Evolutionary conservation across 1,140 invertebrate species (phyloP), one percentile per base, ranked within the genome.

Genomic region (Olivierus martensii): DNA sequence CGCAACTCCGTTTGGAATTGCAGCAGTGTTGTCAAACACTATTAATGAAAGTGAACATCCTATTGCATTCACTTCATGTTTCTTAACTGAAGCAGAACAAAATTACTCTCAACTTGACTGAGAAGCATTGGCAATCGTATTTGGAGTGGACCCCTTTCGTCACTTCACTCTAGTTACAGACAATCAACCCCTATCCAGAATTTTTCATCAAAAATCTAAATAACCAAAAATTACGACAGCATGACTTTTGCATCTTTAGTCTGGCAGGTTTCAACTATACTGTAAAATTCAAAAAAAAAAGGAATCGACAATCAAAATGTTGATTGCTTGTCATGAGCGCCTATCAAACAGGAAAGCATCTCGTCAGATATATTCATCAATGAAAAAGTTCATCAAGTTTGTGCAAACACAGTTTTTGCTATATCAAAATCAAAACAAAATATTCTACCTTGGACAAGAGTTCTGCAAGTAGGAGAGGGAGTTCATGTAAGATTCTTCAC

Each of bases 111-210:
- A 72, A 53, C 69, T 75, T 22, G 72, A 79, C 35, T 73, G 69
- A 58, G 75, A 80, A 65, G 71, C 69, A 7, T 57, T 74, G n/a
- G 67, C 69, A 2, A 68, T 78, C 11, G 53, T 76, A 1, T 77
- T 65, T 61, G 70, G 67, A 4, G 65, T 78, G 5, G 67, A 68
- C 51, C 72, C 71, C 60, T 78, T 77, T 61, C 59, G 12, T 37
- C 42, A 34, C 11, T 44, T 45, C 28, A 19, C 21, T 36, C 18
- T 52, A 0, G 2, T 28, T 10, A 52, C 22, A 17, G 34, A 52
- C 17, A 18, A 53, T 12, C 18, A 53, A 17, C 12, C 45, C 1
- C 11, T 41, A 46, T n/a, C 44, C 11, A 46, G 45, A 53, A 49
- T 47, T 22, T 53, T 53, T 35, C 28, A 5, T 19, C 9, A 11